These are phyloP conservation scores for Parauchenoglanis ngamensis DNA, from an alignment of 2,797 vertebrate genomes.

Conservation along the genomic window DNA sequence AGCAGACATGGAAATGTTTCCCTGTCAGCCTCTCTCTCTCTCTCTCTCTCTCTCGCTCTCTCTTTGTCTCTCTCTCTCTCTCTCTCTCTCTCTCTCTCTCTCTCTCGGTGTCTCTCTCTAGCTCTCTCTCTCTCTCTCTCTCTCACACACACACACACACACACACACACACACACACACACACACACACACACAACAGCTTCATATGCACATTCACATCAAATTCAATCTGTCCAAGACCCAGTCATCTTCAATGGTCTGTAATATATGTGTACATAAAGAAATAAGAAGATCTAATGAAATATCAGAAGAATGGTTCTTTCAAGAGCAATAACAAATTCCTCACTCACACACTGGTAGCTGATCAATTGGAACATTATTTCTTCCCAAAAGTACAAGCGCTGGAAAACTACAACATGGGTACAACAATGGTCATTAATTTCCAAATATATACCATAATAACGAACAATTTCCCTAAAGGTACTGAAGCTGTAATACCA, in stretches of 20 bases:
- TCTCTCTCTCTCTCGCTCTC: not conserved
- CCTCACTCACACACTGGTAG: not conserved
- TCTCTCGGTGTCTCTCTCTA: not conserved
- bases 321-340: conserved; percentile 37
- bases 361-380: not conserved
- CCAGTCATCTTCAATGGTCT: conserved; percentile 31
- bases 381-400: not conserved
- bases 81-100: not conserved
- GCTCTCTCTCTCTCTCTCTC: not conserved
- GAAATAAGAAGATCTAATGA: conserved; percentile 29
- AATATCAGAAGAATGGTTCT: conserved; percentile 36
- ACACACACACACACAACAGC: too few species aligned
- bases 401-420: not conserved
- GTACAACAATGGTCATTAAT: not conserved
- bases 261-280: conserved; percentile 29
- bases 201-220: not conserved
- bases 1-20: not conserved
- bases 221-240: conserved; percentile 24
- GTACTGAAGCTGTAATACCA: not conserved
- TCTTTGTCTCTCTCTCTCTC: not conserved
- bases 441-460: not conserved
- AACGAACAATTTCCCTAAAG: not conserved
- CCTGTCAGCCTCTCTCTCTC: not conserved
- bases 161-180: not conserved
- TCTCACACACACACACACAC: conserved; percentile 9